phyloP scores from a whole-genome alignment of 2,888 invertebrate species.

The Drosophila setosimentum region DNA sequence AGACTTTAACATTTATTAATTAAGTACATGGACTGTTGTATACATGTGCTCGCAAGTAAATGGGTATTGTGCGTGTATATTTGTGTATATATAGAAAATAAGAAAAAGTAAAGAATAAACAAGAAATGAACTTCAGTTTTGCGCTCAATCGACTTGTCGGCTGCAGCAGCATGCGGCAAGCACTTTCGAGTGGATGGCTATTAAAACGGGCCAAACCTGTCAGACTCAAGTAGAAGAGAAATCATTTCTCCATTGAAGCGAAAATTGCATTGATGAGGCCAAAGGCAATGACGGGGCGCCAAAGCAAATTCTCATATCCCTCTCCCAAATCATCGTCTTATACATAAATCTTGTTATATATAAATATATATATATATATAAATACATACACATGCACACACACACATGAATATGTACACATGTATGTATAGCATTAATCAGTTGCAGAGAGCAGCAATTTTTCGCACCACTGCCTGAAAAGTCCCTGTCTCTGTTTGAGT shows the following conservation, averaged over 20 bases:
- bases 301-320: conserved; percentile 8
- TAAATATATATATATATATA: conserved; percentile 1
- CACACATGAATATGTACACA: background rate
- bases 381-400: background rate
- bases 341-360: conserved; percentile 20
- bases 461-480: conserved; percentile 52
- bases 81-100: conserved; percentile 11
- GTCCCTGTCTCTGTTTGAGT: conserved; percentile 24
- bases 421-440: conserved; percentile 6
- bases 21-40: conserved; percentile 13
- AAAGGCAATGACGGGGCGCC: conserved; percentile 15
- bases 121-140: conserved; percentile 51
- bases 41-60: conserved; percentile 30
- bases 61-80: conserved; percentile 7
- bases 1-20: conserved; percentile 15
- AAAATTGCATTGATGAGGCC: conserved; percentile 58
- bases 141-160: conserved; percentile 65
- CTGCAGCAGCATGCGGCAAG: conserved; percentile 54
- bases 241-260: conserved; percentile 65
- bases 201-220: conserved; percentile 73
- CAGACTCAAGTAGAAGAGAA: conserved; percentile 65
- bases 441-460: conserved; percentile 30
- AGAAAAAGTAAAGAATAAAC: conserved; percentile 18
- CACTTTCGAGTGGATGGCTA: conserved; percentile 60
- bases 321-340: background rate